These are phyloP conservation scores for Clupea harengus DNA, from an alignment of 2,113 vertebrate genomes.

Conservation along the genomic window DNA sequence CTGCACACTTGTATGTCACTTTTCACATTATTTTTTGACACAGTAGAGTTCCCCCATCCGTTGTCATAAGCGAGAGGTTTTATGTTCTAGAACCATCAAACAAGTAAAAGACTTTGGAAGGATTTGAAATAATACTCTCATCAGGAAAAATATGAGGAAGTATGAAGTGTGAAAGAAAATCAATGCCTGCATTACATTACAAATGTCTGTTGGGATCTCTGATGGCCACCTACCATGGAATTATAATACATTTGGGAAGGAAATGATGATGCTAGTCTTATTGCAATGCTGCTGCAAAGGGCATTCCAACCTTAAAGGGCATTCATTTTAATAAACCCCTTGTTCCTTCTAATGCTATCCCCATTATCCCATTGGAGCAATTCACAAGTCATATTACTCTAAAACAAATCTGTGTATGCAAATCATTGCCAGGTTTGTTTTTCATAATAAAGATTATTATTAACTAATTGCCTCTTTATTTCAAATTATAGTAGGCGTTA, in stretches of 20 bases:
- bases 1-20: neutral
- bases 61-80: neutral
- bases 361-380: slow-evolving; percentile 26
- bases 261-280: neutral
- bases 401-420: slow-evolving; percentile 55
- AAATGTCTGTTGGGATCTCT: neutral
- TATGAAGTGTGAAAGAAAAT: neutral
- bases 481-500: slow-evolving; percentile 49
- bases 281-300: neutral
- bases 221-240: neutral
- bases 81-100: neutral
- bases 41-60: neutral
- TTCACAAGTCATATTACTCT: slow-evolving; percentile 48
- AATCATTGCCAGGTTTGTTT: slow-evolving; percentile 49
- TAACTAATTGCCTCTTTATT: slow-evolving; percentile 59
- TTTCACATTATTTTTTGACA: neutral
- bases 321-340: slow-evolving; percentile 42
- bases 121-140: neutral
- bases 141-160: neutral
- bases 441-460: slow-evolving; percentile 48
- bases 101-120: neutral
- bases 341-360: slow-evolving; percentile 12
- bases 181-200: neutral
- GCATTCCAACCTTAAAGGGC: slow-evolving; percentile 17
- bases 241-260: neutral